These are phyloP conservation scores for Hymenopus coronatus DNA, from an alignment of 2,888 invertebrate species.

Conservation along the genomic window DNA sequence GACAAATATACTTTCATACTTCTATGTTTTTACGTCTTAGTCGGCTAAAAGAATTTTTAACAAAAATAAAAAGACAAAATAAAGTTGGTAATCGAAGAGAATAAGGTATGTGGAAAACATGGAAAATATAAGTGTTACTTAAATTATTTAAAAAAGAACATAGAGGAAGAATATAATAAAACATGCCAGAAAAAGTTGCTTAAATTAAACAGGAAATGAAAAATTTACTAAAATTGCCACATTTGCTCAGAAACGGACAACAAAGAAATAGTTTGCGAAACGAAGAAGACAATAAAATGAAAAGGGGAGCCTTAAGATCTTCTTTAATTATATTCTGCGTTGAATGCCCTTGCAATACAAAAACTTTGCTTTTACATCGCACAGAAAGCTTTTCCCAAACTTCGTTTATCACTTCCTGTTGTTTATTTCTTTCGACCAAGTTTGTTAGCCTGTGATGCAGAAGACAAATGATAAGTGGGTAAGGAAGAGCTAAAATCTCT, in stretches of 20 bases:
- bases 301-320: background rate
- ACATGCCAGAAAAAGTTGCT: background rate
- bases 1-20: too few species aligned
- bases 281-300: background rate
- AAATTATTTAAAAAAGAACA: too few species aligned
- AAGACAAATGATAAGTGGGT: too few species aligned
- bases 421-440: background rate
- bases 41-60: too few species aligned
- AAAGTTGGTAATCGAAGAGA: too few species aligned
- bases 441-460: background rate
- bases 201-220: background rate
- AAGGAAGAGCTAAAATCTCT: too few species aligned
- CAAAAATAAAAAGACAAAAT: too few species aligned
- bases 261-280: background rate
- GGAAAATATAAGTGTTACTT: too few species aligned
- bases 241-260: background rate
- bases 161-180: background rate
- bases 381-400: background rate
- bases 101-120: too few species aligned
- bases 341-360: background rate
- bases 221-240: background rate
- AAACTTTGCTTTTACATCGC: background rate
- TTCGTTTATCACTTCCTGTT: background rate
- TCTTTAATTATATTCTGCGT: background rate
- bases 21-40: too few species aligned